Conservation (phyloP, 2,797 vertebrate species). For the Rousettus madagascariensis region DNA sequence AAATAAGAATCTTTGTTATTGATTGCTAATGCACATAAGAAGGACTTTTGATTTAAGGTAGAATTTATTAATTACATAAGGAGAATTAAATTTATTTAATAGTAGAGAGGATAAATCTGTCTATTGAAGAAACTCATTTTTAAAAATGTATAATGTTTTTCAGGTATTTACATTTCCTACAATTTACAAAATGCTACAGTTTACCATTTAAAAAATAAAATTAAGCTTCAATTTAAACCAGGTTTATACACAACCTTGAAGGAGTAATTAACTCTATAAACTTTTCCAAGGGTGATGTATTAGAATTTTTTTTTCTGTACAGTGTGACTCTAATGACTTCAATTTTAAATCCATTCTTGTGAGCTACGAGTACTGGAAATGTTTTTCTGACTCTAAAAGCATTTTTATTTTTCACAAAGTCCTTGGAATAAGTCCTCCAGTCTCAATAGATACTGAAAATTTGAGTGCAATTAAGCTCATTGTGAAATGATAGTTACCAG, state of each 20-base stretch:
- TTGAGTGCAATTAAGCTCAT: background rate
- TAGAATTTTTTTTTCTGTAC: background rate
- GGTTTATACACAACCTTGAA: background rate
- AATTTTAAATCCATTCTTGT: background rate
- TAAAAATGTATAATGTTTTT: background rate
- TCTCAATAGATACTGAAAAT: background rate
- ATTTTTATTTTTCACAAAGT: background rate
- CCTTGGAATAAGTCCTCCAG: background rate
- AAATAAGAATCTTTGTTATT: background rate
- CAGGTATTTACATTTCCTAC: background rate
- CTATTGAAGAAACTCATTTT: background rate
- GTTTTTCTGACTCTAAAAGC: background rate
- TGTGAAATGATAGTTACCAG: background rate
- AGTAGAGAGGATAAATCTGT: background rate
- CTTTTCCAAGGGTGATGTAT: background rate
- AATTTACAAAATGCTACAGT: background rate
- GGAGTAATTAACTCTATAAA: background rate
- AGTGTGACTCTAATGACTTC: background rate
- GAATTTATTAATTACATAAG: background rate
- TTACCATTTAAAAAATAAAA: constrained; percentile 9
- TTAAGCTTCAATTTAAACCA: background rate
- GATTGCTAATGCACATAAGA: background rate
- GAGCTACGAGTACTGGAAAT: background rate
- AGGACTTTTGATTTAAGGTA: background rate
- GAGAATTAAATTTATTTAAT: background rate